Conservation (phyloP, 2,113 vertebrate genomes). For the Sturnira hondurensis region DNA sequence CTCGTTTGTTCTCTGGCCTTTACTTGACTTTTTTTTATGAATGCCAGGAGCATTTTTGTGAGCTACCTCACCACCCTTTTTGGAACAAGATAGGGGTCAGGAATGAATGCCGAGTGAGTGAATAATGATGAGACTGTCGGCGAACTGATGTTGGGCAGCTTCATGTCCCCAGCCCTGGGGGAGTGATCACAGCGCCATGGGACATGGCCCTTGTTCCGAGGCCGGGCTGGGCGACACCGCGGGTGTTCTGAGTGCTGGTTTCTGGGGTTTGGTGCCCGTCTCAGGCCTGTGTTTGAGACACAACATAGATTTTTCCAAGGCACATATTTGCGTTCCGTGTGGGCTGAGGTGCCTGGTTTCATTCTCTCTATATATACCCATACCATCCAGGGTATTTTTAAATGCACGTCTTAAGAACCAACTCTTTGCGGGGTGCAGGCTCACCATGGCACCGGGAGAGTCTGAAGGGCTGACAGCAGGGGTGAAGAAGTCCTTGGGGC, state of each 20-base stretch:
- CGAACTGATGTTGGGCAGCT: accelerated
- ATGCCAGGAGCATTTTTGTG: neutral
- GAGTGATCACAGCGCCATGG: accelerated
- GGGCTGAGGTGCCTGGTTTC: constrained; percentile 62
- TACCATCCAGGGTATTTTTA: constrained; percentile 66
- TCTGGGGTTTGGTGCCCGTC: constrained; percentile 21
- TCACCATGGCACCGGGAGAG: neutral
- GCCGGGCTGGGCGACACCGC: neutral
- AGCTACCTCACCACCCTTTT: no score
- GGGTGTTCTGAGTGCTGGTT: neutral
- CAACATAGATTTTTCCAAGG: constrained; percentile 24
- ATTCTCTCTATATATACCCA: constrained; percentile 44
- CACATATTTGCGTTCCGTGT: constrained; percentile 70
- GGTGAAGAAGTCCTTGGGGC: accelerated
- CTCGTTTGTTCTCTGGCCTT: neutral
- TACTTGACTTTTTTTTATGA: neutral
- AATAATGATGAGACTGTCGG: neutral
- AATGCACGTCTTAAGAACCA: constrained; percentile 25
- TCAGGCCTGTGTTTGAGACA: constrained; percentile 44
- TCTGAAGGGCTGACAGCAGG: neutral
- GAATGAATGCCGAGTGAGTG: neutral
- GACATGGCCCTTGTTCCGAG: neutral
- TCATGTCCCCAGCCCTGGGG: accelerated
- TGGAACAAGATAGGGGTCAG: no score
- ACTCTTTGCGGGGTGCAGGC: neutral